Percentiles rank a stretch among this genome's conserved stretches.
phyloP scores from a whole-genome alignment of 1,140 invertebrate genomes.

The Zophobas atratus region DNA sequence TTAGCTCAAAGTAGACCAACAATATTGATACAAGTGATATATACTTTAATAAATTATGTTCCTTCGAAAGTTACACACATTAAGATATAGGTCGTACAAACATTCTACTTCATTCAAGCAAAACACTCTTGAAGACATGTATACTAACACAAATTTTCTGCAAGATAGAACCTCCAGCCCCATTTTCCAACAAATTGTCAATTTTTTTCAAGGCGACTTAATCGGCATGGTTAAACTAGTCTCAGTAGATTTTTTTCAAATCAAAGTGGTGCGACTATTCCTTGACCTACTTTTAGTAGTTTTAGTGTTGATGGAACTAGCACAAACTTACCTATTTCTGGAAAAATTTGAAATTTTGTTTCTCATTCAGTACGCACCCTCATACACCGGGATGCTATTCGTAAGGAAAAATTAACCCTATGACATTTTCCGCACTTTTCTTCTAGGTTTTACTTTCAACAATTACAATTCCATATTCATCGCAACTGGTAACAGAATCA shows the following conservation, averaged over 20 bases:
- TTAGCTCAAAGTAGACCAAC: too few species aligned
- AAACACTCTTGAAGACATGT: too few species aligned
- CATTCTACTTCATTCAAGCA: too few species aligned
- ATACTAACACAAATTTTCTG: too few species aligned
- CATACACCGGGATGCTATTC: background rate
- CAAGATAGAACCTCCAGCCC: too few species aligned
- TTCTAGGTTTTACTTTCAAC: background rate
- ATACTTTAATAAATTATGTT: too few species aligned
- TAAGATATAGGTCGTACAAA: too few species aligned
- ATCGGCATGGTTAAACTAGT: too few species aligned
- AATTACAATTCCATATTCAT: background rate
- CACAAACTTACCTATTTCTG: constrained; percentile 1
- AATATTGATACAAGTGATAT: too few species aligned
- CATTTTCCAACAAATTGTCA: too few species aligned
- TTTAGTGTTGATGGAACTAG: background rate
- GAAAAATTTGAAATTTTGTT: background rate
- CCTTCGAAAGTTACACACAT: too few species aligned
- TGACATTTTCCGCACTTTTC: background rate
- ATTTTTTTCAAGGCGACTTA: too few species aligned
- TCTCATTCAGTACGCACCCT: constrained; percentile 1
- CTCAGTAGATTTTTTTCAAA: background rate
- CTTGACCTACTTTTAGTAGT: background rate
- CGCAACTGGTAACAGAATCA: background rate
- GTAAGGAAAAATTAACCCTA: constrained; percentile 2
- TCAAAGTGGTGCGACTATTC: background rate